Conservation (phyloP, 1,140 invertebrate genomes). For the Bicyclus anynana region DNA sequence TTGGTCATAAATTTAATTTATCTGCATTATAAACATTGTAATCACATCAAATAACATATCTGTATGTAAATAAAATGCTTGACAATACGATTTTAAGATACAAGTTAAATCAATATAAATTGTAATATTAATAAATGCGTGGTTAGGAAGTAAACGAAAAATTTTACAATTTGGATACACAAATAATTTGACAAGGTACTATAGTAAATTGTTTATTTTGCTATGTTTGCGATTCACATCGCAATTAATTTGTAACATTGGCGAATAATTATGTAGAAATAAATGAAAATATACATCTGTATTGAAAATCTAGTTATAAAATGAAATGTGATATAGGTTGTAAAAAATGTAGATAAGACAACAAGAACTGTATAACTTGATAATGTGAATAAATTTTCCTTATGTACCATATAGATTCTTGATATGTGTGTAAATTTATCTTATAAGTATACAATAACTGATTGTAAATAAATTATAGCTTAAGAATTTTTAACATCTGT, state of each 20-base stretch:
- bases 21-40: slow-evolving; percentile 17
- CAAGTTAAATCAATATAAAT: slow-evolving; percentile 40
- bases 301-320: slow-evolving; percentile 52
- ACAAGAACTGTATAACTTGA: slow-evolving; percentile 55
- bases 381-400: slow-evolving; percentile 26
- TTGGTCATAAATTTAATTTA: neutral
- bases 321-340: slow-evolving; percentile 75
- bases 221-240: slow-evolving; percentile 13
- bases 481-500: slow-evolving; percentile 74
- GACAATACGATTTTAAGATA: slow-evolving; percentile 72
- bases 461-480: slow-evolving; percentile 66
- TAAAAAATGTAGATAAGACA: slow-evolving; percentile 63
- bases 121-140: slow-evolving; percentile 17
- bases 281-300: slow-evolving; percentile 10
- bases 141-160: slow-evolving; percentile 20
- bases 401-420: slow-evolving; percentile 45
- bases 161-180: slow-evolving; percentile 29
- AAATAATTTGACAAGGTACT: slow-evolving; percentile 18
- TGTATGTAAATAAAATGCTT: slow-evolving; percentile 73
- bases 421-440: slow-evolving; percentile 41
- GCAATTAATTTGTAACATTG: slow-evolving; percentile 17
- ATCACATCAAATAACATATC: slow-evolving; percentile 72
- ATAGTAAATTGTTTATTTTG: slow-evolving; percentile 18
- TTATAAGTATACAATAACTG: slow-evolving; percentile 34
- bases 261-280: neutral